phyloP scores from a whole-genome alignment of 2,888 invertebrate species.

The Acholoe squamosa region DNA sequence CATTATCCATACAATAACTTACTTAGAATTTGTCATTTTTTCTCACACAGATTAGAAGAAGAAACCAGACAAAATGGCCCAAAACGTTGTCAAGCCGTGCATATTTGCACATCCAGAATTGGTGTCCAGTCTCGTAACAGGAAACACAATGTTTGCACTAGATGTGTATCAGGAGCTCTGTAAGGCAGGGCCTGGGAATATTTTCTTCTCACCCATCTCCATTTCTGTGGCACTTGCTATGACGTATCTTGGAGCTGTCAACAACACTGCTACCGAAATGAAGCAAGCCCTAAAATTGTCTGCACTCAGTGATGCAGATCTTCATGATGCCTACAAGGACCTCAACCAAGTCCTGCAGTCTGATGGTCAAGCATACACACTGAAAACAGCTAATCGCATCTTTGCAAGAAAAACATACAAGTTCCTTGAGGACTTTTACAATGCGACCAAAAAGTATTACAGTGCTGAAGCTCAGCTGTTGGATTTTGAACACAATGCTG shows the following conservation, averaged over 20 bases:
- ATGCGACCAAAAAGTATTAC: constrained; percentile 71
- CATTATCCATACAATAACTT: too few species aligned
- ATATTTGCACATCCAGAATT: not conserved
- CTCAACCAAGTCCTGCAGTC: not conserved
- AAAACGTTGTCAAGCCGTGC: not conserved
- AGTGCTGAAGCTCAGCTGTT: constrained; percentile 71
- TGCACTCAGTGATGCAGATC: not conserved
- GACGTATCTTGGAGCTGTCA: constrained; percentile 11
- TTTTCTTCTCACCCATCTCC: constrained; percentile 56
- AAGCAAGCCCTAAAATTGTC: not conserved
- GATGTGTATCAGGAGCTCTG: constrained; percentile 43
- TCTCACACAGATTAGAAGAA: too few species aligned
- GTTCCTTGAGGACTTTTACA: constrained; percentile 67
- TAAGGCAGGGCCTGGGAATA: not conserved
- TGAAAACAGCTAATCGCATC: constrained; percentile 74
- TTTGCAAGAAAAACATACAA: constrained; percentile 70
- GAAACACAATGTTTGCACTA: constrained; percentile 16
- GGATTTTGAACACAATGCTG: constrained; percentile 75
- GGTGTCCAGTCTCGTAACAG: not conserved
- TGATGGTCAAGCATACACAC: not conserved
- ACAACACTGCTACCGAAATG: constrained; percentile 42
- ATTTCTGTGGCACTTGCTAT: constrained; percentile 44
- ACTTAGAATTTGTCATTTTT: too few species aligned
- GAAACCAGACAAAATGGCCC: not conserved
- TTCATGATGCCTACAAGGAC: constrained; percentile 35